Evolutionary conservation across 2,888 invertebrate genomes (phyloP).

Genomic region (Entomobrya multifasciata): DNA sequence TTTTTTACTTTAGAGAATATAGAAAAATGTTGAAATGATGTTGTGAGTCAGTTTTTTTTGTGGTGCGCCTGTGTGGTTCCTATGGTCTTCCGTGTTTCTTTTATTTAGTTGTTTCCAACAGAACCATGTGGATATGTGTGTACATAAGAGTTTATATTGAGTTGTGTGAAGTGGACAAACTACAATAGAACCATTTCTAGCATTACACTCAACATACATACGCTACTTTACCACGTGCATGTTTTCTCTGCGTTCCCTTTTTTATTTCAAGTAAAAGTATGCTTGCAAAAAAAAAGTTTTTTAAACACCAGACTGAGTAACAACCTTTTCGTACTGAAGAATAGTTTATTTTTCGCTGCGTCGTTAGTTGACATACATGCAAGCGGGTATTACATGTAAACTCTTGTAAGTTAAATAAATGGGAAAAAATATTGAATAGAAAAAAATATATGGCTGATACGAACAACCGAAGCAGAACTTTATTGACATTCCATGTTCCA

Average conservation of each 20-base stretch:
- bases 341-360: background rate
- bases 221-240: constrained; percentile 42
- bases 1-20: too few relatives aligned
- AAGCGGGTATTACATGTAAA: too few relatives aligned
- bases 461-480: background rate
- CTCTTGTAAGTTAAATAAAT: too few relatives aligned
- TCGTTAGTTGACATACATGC: background rate
- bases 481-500: constrained; percentile 69
- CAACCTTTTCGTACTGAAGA: background rate
- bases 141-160: background rate
- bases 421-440: too few relatives aligned
- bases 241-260: background rate
- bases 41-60: constrained; percentile 27
- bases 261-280: background rate
- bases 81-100: background rate
- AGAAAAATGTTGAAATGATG: constrained; percentile 22
- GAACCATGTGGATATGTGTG: background rate
- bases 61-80: background rate
- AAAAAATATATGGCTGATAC: background rate
- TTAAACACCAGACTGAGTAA: constrained; percentile 6
- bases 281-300: constrained; percentile 3
- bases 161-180: constrained; percentile 23
- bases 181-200: background rate
- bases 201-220: background rate
- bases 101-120: background rate